phyloP scores from a whole-genome alignment of 2,888 invertebrate species.

The Trachelus troglodyta region DNA sequence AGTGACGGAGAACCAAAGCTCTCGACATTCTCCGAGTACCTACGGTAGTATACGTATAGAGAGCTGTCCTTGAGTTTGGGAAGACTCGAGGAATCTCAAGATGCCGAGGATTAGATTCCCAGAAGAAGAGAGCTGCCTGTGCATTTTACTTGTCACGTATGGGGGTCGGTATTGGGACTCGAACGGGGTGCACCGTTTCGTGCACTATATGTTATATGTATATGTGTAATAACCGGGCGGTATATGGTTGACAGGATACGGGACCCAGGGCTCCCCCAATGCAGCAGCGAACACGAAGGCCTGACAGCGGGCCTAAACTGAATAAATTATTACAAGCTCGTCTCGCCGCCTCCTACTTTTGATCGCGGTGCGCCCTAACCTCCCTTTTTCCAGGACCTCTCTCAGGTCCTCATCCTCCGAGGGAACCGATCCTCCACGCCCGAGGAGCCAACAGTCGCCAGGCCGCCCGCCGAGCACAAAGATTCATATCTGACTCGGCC shows the following conservation, averaged over 20 bases:
- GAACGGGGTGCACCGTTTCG: not conserved
- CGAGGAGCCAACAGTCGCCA: constrained; percentile 18
- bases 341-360: constrained; percentile 37
- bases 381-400: constrained; percentile 5
- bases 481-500: constrained; percentile 59
- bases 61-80: not conserved
- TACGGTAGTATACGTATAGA: not conserved
- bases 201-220: not conserved
- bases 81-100: not conserved
- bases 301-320: constrained; percentile 53
- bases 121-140: not conserved
- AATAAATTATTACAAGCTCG: constrained; percentile 59
- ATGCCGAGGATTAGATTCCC: not conserved
- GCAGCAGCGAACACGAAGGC: constrained; percentile 19
- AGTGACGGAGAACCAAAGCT: not conserved
- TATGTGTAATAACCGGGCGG: constrained; percentile 13
- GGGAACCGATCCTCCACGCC: constrained; percentile 1
- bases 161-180: not conserved
- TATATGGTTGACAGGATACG: constrained; percentile 25
- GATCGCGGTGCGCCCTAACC: constrained; percentile 18
- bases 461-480: constrained; percentile 46
- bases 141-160: not conserved
- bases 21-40: not conserved
- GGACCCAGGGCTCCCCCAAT: constrained; percentile 14
- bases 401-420: not conserved